Conservation (phyloP, 2,888 invertebrate species). For the Aethes cnicana region DNA sequence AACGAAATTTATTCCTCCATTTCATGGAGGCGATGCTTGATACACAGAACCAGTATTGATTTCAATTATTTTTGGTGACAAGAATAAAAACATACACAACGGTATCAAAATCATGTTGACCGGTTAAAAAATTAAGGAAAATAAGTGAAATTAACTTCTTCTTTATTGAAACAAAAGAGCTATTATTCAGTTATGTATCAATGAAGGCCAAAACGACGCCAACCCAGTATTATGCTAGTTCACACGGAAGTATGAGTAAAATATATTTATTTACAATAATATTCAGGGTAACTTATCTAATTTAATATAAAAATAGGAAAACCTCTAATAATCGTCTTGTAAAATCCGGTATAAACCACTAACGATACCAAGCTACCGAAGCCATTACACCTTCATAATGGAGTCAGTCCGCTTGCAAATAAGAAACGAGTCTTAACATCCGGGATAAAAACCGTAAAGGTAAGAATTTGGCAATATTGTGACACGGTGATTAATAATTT, state of each 20-base stretch:
- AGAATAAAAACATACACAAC: too few relatives aligned
- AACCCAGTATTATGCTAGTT: constrained; percentile 11
- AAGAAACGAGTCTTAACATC: constrained; percentile 9
- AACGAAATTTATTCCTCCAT: constrained; percentile 10
- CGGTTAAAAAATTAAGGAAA: neutral
- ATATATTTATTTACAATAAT: neutral
- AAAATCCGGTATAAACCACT: constrained; percentile 5
- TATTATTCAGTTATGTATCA: constrained; percentile 22
- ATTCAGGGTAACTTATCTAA: neutral
- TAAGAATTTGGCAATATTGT: constrained; percentile 23
- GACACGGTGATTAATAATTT: constrained; percentile 27
- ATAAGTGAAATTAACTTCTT: neutral
- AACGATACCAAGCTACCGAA: constrained; percentile 28
- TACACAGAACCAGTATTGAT: constrained; percentile 23
- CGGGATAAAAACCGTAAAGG: constrained; percentile 18
- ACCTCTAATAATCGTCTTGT: neutral
- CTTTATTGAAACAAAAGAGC: constrained; percentile 27
- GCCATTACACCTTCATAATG: constrained; percentile 61
- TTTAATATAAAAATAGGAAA: neutral
- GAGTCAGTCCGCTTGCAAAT: constrained; percentile 67
- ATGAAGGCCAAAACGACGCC: constrained; percentile 19
- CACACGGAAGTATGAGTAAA: constrained; percentile 2
- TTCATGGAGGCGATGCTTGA: constrained; percentile 16
- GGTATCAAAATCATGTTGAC: too few relatives aligned
- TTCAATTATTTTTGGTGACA: constrained; percentile 11